Evolutionary conservation across 2,888 invertebrate genomes (phyloP).

Genomic region (Hipparchia semele): DNA sequence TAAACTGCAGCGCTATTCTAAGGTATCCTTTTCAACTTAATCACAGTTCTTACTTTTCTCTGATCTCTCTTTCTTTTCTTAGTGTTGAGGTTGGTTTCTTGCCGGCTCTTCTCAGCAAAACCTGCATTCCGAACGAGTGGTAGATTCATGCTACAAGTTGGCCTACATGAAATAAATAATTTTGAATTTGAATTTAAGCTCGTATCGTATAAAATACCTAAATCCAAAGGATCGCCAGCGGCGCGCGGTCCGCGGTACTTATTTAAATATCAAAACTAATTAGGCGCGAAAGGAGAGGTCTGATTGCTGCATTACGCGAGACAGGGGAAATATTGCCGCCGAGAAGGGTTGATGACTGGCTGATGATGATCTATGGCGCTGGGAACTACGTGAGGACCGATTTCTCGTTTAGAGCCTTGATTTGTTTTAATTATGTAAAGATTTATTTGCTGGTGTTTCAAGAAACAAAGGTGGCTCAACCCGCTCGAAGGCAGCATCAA

Average conservation of each 20-base stretch:
- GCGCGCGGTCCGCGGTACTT: slow-evolving; percentile 51
- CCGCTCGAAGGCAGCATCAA: too few species aligned
- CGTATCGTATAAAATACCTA: slow-evolving; percentile 30
- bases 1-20: too few species aligned
- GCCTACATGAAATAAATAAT: too few species aligned
- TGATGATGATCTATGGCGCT: slow-evolving; percentile 40
- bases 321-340: slow-evolving; percentile 50
- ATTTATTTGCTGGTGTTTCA: too few species aligned
- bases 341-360: slow-evolving; percentile 49
- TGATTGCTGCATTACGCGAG: slow-evolving; percentile 67
- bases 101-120: too few species aligned
- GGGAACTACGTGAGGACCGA: background rate
- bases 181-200: background rate
- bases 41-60: too few species aligned
- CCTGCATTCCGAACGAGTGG: too few species aligned
- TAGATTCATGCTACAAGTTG: too few species aligned
- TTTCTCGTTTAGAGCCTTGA: background rate
- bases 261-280: slow-evolving; percentile 82
- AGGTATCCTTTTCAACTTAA: too few species aligned
- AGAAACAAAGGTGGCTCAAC: too few species aligned
- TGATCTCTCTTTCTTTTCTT: too few species aligned
- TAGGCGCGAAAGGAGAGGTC: slow-evolving; percentile 70
- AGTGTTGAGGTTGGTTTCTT: too few species aligned
- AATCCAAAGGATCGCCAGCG: slow-evolving; percentile 52
- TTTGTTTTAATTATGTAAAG: background rate